Conservation (phyloP, 2,113 vertebrate species). For the Synodontis membranacea region DNA sequence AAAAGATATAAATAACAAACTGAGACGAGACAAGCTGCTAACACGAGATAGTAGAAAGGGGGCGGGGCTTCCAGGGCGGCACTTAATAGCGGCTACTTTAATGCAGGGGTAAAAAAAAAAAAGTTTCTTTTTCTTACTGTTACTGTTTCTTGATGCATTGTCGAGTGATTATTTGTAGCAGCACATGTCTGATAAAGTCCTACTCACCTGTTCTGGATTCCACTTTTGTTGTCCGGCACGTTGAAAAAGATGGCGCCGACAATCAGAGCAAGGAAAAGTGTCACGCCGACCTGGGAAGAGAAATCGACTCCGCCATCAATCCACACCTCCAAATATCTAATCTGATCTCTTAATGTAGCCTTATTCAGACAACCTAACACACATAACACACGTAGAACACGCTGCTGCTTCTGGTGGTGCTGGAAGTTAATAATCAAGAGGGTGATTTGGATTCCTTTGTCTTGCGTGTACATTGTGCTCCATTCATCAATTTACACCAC, state of each 20-base stretch:
- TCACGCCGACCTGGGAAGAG: slow-evolving; percentile 74
- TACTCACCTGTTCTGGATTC: slow-evolving; percentile 89
- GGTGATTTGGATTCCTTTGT: no score
- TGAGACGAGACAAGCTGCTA: no score
- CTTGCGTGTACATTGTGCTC: no score
- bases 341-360: no score
- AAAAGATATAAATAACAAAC: no score
- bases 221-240: slow-evolving; percentile 66
- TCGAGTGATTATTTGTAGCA: not conserved
- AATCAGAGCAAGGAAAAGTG: slow-evolving; percentile 76
- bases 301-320: not conserved
- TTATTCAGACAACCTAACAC: not conserved
- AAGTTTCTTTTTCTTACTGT: no score
- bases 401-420: no score
- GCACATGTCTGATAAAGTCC: not conserved
- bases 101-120: no score
- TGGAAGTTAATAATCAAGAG: no score
- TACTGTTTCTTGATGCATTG: not conserved
- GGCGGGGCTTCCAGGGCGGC: not conserved
- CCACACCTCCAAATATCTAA: no score
- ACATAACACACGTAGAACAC: not conserved
- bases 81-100: not conserved
- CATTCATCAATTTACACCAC: not conserved
- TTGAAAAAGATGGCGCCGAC: slow-evolving; percentile 85
- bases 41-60: not conserved